phyloP scores from a whole-genome alignment of 2,113 vertebrate species.

The Rhea americana region DNA sequence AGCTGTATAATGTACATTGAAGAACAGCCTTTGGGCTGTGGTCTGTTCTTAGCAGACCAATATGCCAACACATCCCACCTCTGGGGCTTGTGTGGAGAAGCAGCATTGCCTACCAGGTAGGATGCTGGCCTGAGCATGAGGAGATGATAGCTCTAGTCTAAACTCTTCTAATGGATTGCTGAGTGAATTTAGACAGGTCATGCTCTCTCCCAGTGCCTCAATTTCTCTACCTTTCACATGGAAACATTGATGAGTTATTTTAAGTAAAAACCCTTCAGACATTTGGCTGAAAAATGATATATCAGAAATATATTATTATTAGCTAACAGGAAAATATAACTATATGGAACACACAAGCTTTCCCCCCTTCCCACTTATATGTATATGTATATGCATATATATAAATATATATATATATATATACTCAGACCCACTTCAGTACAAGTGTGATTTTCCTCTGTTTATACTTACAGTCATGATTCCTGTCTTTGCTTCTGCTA shows the following conservation, averaged over 20 bases:
- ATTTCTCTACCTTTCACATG: not conserved
- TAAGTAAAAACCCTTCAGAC: not conserved
- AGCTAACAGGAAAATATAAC: not conserved
- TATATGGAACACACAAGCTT: not conserved
- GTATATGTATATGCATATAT: not conserved
- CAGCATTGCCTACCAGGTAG: not conserved
- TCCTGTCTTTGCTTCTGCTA: conserved; percentile 8
- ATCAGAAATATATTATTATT: not conserved
- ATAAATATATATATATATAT: not conserved
- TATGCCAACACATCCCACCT: not conserved
- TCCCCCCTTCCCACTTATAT: not conserved
- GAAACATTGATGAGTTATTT: not conserved
- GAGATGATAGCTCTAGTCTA: not conserved
- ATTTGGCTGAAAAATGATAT: not conserved
- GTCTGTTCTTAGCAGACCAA: not conserved
- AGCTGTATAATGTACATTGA: not conserved
- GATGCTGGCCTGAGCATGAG: not conserved
- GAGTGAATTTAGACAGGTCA: not conserved
- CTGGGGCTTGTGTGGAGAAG: not conserved
- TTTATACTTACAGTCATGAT: not conserved
- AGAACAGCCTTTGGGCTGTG: not conserved
- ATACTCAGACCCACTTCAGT: not conserved
- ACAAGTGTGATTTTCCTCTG: not conserved
- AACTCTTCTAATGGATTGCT: not conserved
- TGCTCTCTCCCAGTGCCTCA: not conserved